A percentile compares a stretch with the other conserved stretches of the same genome.
phyloP scores from a whole-genome alignment of 2,888 invertebrate genomes.

The Argyresthia goedartella region DNA sequence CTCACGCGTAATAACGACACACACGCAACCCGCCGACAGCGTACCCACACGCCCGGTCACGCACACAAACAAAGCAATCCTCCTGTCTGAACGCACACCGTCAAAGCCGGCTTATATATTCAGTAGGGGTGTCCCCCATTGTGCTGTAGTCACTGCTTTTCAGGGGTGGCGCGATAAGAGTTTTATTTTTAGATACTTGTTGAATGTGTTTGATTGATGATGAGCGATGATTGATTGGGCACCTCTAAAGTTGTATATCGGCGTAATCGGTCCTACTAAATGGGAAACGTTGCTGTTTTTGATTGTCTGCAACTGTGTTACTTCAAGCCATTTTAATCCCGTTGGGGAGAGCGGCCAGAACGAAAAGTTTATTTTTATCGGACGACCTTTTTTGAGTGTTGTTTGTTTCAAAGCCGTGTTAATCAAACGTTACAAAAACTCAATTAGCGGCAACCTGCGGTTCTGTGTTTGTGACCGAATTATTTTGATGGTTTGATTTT shows the following conservation, averaged over 20 bases:
- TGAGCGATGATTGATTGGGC: conserved; percentile 56
- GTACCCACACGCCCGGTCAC: conserved; percentile 19
- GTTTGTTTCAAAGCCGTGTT: conserved; percentile 2
- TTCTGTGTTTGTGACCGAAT: conserved; percentile 2
- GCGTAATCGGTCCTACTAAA: conserved; percentile 34
- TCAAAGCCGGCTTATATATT: conserved; percentile 27
- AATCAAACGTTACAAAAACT: conserved; percentile 7
- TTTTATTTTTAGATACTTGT: conserved; percentile 65
- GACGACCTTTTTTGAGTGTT: conserved; percentile 1
- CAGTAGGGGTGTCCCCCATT: conserved; percentile 45
- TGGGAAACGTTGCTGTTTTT: not conserved
- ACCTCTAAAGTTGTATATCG: conserved; percentile 36
- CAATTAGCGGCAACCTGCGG: conserved; percentile 15
- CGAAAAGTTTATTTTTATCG: not conserved
- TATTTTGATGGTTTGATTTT: too few species aligned
- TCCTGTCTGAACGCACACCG: conserved; percentile 15
- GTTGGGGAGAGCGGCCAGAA: not conserved
- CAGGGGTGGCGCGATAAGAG: conserved; percentile 49
- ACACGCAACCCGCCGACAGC: conserved; percentile 11
- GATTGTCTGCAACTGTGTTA: not conserved
- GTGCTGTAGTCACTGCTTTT: conserved; percentile 20
- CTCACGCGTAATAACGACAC: conserved; percentile 14
- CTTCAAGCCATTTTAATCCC: not conserved
- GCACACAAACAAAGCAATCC: conserved; percentile 11
- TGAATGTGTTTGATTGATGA: conserved; percentile 65